Conservation (phyloP, 2,888 invertebrate genomes). For the Electrophaes corylata region DNA sequence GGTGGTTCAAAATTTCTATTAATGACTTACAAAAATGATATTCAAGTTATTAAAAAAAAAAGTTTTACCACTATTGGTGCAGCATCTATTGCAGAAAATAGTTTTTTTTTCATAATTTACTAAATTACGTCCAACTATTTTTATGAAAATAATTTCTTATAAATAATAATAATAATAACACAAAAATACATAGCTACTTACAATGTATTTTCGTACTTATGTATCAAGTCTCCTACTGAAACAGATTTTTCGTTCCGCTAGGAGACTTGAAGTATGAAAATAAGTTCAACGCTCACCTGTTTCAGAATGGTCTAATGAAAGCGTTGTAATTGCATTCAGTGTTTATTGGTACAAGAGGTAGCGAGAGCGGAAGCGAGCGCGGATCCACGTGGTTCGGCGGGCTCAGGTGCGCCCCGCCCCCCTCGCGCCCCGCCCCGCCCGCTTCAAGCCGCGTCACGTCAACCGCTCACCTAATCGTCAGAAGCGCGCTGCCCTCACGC, state of each 20-base stretch:
- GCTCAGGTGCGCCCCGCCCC: conserved; percentile 81
- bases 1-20: too few species aligned
- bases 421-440: conserved; percentile 62
- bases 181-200: too few species aligned
- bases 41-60: too few species aligned
- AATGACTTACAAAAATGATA: too few species aligned
- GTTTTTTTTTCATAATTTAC: too few species aligned
- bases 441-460: conserved; percentile 64
- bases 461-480: conserved; percentile 73
- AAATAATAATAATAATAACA: too few species aligned
- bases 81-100: too few species aligned
- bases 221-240: conserved; percentile 21
- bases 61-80: too few species aligned
- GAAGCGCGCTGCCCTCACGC: conserved; percentile 81
- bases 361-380: conserved; percentile 58
- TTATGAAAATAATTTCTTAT: too few species aligned
- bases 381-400: conserved; percentile 60
- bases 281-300: conserved; percentile 22
- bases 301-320: conserved; percentile 67
- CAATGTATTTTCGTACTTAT: too few species aligned
- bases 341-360: conserved; percentile 48
- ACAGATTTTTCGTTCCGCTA: too few species aligned
- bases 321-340: conserved; percentile 55
- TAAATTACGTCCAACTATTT: too few species aligned
- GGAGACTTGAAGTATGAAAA: conserved; percentile 20